Base-by-base conservation (phyloP, 2,113 vertebrate species). In the Hymenochirus boettgeri region DNA sequence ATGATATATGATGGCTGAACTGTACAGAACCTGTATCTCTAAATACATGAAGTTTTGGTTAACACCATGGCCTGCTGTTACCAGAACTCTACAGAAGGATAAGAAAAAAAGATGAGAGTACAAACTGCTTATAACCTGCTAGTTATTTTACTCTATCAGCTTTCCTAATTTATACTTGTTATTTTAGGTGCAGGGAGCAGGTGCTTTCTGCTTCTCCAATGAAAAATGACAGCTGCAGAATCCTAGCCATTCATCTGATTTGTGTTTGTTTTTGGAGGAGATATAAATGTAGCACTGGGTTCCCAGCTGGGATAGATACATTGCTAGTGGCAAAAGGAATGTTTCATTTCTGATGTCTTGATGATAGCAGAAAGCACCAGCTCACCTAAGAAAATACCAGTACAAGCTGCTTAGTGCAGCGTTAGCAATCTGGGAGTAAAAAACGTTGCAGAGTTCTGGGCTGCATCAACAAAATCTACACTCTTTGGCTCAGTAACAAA, bases 271-370 rank as follows among this genome's bases (percentile, higher is more conserved):
- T 69, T 60, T 60, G 33, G 47, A 42, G 56, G 56, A 69, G 65
- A 53, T 69, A 60, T 69, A 60, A 69, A 69, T 69, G 65, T 60
- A 39, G 8, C 31, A 54, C 45, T 4, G 29, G 15, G 51, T 70
- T 22, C 51, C 73, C 50, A 69, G 53, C 76, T 31, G 74, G 18
- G 33, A 69, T 22, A 69, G 65, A 39, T 69, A 61, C 71, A 70
- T 45, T 1, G 64, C 74, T 12, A 71, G 1, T 50, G 71, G 71
- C 72, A 69, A 61, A 11, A 65, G 1, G 53, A 72, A 59, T 73
- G 73, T 75, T 66, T 74, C 74, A 77, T 72, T 73, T 65, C 61
- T 74, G 26, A 47, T 59, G 56, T 15, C 72, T 73, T 75, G 0
- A 42, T 50, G 64, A 15, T 29, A 72, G 61, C 74, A 69, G 55